Percentiles rank a stretch among this genome's conserved stretches.
phyloP scores from a whole-genome alignment of 23 tunicate genomes.

The Trididemnum clinides region DNA sequence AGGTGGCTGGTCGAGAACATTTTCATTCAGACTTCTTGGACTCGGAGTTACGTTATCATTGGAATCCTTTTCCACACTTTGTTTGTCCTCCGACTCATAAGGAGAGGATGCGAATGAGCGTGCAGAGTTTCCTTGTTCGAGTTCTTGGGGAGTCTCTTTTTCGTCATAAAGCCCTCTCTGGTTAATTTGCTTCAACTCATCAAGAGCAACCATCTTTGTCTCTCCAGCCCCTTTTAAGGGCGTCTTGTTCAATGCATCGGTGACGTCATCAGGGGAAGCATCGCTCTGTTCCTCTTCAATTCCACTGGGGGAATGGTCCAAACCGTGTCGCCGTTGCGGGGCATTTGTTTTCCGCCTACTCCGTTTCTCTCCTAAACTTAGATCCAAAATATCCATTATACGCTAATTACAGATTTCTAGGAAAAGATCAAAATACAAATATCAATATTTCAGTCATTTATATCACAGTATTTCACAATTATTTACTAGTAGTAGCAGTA shows the following conservation, averaged over 20 bases:
- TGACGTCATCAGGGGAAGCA: neutral
- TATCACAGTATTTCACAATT: too few species aligned
- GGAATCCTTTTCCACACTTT: neutral
- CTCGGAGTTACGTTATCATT: neutral
- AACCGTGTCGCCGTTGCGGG: slow-evolving; percentile 59
- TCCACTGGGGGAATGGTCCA: neutral
- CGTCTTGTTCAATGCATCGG: neutral
- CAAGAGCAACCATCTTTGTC: neutral
- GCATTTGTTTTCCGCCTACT: slow-evolving; percentile 61
- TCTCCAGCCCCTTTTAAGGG: neutral
- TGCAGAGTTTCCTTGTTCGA: neutral
- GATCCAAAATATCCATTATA: slow-evolving; percentile 75
- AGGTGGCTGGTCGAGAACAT: neutral
- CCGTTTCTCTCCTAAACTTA: slow-evolving; percentile 75
- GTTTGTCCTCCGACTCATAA: neutral
- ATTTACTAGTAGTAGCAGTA: too few species aligned
- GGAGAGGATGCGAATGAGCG: neutral
- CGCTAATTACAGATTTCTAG: too few species aligned
- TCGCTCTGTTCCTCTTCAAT: neutral
- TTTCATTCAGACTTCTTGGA: neutral
- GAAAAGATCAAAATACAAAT: too few species aligned
- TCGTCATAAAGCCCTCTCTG: neutral
- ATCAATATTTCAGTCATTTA: too few species aligned
- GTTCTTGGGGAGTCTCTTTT: neutral
- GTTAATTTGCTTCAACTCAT: neutral